These are phyloP conservation scores for Bombus terrestris DNA, from an alignment of 1,140 invertebrate species.

Conservation along the genomic window DNA sequence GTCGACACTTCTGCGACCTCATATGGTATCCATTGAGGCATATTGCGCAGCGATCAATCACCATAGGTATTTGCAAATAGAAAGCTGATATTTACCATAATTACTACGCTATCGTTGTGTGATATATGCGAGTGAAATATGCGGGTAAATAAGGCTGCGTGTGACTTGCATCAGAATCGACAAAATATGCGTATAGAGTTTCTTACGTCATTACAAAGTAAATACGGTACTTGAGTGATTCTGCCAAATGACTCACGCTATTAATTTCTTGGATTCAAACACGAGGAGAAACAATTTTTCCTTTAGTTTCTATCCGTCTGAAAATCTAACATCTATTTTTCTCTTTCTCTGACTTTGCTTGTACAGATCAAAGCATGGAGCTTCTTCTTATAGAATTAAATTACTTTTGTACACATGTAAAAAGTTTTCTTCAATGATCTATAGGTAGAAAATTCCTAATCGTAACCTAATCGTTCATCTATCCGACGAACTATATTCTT, in stretches of 20 bases:
- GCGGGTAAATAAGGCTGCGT: not conserved
- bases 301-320: no score
- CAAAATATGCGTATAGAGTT: not conserved
- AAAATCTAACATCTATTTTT: no score
- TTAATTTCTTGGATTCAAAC: not conserved
- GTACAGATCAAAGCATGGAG: not conserved
- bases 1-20: not conserved
- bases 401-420: no score
- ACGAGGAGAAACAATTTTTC: not conserved
- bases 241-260: not conserved
- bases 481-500: not conserved
- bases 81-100: conserved; percentile 34
- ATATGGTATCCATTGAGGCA: not conserved
- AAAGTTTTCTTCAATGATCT: no score
- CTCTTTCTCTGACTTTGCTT: not conserved
- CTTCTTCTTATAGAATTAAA: not conserved
- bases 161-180: conserved; percentile 16
- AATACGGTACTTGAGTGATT: not conserved
- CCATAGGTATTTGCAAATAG: conserved; percentile 5
- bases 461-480: not conserved
- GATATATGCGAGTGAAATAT: not conserved
- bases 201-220: not conserved
- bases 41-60: not conserved
- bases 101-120: not conserved
- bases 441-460: not conserved